phyloP scores from a whole-genome alignment of 2,113 vertebrate genomes.

The Hypocryptadius cinnamomeus region DNA sequence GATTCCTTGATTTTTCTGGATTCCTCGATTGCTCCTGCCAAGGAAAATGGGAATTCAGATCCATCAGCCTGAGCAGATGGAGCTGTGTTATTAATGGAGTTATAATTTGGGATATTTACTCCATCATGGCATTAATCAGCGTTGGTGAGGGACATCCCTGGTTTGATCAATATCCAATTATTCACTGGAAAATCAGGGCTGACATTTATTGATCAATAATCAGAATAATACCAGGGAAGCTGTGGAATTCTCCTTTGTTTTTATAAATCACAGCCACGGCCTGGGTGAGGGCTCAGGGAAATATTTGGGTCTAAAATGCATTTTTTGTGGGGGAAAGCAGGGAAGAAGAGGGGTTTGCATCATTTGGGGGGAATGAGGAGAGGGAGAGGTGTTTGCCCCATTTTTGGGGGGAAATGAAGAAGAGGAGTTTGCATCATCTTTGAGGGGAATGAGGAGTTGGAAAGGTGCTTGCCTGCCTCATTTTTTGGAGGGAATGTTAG shows the following conservation, averaged over 20 bases:
- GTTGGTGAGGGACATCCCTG: background rate
- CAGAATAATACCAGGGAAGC: background rate
- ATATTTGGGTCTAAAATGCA: background rate
- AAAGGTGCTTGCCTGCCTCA: background rate
- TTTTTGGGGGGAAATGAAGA: background rate
- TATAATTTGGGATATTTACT: background rate
- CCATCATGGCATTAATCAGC: accelerated
- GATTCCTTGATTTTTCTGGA: background rate
- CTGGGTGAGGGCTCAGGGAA: background rate
- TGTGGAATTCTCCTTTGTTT: background rate
- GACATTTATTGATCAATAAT: accelerated
- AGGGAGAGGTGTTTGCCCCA: background rate
- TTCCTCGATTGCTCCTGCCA: background rate
- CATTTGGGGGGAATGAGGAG: too few species aligned
- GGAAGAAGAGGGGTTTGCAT: background rate
- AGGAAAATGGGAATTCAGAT: background rate
- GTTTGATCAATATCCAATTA: background rate
- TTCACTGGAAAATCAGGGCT: background rate
- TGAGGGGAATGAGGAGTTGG: background rate
- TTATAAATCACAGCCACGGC: background rate
- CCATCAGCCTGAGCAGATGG: background rate
- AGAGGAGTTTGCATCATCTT: background rate
- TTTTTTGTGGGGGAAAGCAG: background rate
- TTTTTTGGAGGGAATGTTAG: background rate
- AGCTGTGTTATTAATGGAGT: background rate